phyloP scores from a whole-genome alignment of 2,797 vertebrate genomes.

The Semaprochilodus insignis region DNA sequence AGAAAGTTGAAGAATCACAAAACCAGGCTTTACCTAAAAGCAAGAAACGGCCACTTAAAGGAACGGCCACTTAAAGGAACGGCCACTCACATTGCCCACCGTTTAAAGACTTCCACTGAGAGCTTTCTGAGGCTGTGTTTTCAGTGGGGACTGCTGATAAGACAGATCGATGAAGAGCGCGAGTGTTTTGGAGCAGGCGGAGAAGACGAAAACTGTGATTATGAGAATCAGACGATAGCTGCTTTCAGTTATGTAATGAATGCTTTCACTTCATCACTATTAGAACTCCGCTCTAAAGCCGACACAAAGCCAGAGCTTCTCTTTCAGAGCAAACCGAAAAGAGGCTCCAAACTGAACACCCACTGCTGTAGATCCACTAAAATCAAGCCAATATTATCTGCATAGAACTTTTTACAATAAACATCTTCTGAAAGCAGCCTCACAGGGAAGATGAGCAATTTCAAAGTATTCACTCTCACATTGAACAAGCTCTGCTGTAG shows the following conservation, averaged over 20 bases:
- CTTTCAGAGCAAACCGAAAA: neutral
- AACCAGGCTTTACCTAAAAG: neutral
- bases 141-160: neutral
- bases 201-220: conserved; percentile 6
- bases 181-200: neutral
- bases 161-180: conserved; percentile 11
- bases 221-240: conserved; percentile 26
- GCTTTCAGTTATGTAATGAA: conserved; percentile 24
- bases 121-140: neutral
- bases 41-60: no score
- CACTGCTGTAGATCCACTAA: neutral
- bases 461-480: no score
- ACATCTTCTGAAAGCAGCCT: neutral
- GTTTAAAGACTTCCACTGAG: neutral
- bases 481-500: no score
- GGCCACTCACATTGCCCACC: neutral
- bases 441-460: neutral
- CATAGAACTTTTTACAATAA: neutral
- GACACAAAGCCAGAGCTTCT: neutral
- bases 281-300: neutral
- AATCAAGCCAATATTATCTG: neutral
- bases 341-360: neutral
- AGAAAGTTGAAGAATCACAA: neutral
- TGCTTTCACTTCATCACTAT: neutral
- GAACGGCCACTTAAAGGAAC: neutral